A percentile compares a stretch with the other conserved stretches of the same genome.
phyloP scores from a whole-genome alignment of 2,797 vertebrate species.

The Apodemus agrarius region DNA sequence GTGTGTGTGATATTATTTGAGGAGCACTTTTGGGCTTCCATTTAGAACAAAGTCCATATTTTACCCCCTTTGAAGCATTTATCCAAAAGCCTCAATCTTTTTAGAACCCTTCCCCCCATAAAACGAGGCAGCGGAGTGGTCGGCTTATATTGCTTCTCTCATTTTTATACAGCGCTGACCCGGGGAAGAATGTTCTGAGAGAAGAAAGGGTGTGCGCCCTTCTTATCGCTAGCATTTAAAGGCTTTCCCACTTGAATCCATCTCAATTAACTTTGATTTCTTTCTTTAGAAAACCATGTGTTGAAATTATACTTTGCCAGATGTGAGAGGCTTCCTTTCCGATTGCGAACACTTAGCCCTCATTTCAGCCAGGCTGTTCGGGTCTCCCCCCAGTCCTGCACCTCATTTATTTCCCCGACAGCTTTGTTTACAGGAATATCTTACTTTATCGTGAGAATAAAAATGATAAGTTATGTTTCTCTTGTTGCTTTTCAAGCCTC shows the following conservation, averaged over 20 bases:
- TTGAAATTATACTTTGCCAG: conserved; percentile 66
- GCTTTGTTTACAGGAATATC: not conserved
- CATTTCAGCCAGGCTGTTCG: not conserved
- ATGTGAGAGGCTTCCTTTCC: conserved; percentile 52
- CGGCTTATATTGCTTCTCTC: not conserved
- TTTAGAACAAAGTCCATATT: not conserved
- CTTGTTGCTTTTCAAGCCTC: not conserved
- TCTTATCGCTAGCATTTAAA: not conserved
- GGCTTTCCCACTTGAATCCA: not conserved
- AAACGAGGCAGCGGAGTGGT: not conserved
- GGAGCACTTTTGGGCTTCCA: not conserved
- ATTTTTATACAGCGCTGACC: not conserved
- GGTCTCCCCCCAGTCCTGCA: accelerated
- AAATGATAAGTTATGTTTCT: not conserved
- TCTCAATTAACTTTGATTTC: conserved; percentile 77
- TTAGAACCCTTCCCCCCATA: not conserved
- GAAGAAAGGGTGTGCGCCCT: not conserved
- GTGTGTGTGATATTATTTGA: not conserved
- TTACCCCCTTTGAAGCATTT: not conserved
- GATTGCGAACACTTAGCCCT: not conserved
- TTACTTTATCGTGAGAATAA: not conserved
- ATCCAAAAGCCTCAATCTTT: not conserved
- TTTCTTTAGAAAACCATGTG: conserved; percentile 74
- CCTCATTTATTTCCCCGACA: not conserved
- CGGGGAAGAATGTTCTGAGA: not conserved